Evolutionary conservation across 2,113 vertebrate species (phyloP), one percentile per base, ranked within the genome.

Genomic region (Ammospiza caudacuta): DNA sequence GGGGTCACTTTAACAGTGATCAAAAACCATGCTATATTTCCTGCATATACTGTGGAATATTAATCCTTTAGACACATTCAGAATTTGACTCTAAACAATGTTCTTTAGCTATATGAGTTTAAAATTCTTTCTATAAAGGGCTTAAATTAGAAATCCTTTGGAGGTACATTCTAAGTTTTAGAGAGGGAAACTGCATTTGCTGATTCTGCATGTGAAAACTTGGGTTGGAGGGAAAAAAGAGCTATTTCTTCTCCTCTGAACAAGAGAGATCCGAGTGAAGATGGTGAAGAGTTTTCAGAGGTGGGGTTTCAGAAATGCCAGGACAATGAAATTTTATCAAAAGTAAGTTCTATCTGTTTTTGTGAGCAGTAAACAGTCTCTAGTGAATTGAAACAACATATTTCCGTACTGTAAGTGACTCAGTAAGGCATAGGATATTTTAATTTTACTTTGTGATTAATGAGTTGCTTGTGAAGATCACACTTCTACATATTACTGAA

Each of bases 1-100:
- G 3, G 4, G 2, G 6, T 43, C 54, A 25, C 10, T 80, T 20
- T 43, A 62, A 17, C 9, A 72, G 28, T 1, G 0, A 35, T 72
- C 9, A 58, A 47, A 83, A 18, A 47, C 2, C 11, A 6, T 15
- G 23, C 13, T 39, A 11, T 3, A 6, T 33, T 94, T 57, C 29
- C 16, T 67, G 33, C 23, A 49, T 21, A 79, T 9, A 31, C 19
- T 51, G 11, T 43, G 17, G 22, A 79, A 66, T 39, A 66, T 28
- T 5, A 3, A 9, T 27, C 15, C 20, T 57, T 79, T 51, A 29
- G 19, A 43, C 6, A 39, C 12, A 31, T 8, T 47, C 9, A 58
- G 17, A 84, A 58, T 77, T 76, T 43, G 2, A 39, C 55, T 6
- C 6, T 58, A 72, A 83, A 28, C 4, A 39, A 33, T 2, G 0